Evolutionary conservation across 2,888 invertebrate species (phyloP).

Genomic region (Polyommatus iphigenia): DNA sequence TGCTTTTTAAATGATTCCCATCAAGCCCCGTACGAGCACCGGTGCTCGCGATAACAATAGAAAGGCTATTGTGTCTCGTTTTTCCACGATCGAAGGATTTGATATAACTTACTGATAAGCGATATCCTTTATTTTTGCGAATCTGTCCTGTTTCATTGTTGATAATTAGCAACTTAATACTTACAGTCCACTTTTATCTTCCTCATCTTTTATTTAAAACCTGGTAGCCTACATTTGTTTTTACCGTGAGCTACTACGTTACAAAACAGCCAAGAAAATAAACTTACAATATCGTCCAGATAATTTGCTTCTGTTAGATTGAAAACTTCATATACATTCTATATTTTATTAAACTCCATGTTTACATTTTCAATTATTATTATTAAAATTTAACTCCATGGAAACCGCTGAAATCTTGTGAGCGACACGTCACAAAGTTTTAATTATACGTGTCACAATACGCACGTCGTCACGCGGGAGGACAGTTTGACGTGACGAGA

Average conservation of each 20-base stretch:
- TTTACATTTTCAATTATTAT: neutral
- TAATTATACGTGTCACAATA: constrained; percentile 75
- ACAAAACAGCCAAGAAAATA: neutral
- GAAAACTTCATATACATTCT: neutral
- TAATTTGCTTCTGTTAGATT: neutral
- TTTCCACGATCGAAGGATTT: too few species aligned
- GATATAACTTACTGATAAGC: too few species aligned
- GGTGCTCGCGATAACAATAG: too few species aligned
- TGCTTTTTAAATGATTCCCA: too few species aligned
- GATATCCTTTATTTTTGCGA: neutral
- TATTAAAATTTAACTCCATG: neutral
- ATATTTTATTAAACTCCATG: neutral
- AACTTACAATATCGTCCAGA: neutral
- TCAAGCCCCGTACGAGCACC: too few species aligned
- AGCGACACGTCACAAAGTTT: constrained; percentile 46
- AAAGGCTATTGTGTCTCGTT: too few species aligned
- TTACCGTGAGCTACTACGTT: neutral
- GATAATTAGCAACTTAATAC: too few species aligned
- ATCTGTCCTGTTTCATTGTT: neutral
- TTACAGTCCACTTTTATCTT: too few species aligned
- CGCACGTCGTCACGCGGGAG: constrained; percentile 60
- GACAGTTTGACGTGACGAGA: constrained; percentile 62
- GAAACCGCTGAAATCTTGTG: constrained; percentile 44
- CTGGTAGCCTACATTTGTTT: neutral
- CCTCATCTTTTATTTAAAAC: too few species aligned